Evolutionary conservation across 2,888 invertebrate species (phyloP), one percentile per base, ranked within the genome.

Genomic region (Aromia moschata): DNA sequence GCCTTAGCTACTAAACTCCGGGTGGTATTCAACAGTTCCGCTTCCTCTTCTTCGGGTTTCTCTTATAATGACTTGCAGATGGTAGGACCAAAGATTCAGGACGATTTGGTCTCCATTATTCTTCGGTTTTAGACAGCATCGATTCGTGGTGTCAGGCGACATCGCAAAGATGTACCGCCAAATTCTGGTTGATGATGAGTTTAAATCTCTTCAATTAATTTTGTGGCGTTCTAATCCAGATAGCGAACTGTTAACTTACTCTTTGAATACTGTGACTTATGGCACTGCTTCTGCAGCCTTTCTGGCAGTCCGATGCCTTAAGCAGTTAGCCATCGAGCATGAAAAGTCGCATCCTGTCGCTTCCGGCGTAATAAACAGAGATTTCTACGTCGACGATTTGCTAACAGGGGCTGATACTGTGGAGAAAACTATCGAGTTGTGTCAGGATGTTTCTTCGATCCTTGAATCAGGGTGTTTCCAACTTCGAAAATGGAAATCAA

Each of bases 121-220:
- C 16, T 41, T 9, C 15, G 70, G 5, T n/a, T 72, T 72, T 47
- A 41, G 72, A 3, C 40, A 44, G 15, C 62, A 70, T 37, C 16
- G 17, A 2, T 51, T 70, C n/a, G 71, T 68, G 0, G 33, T 74
- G 10, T 63, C 60, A 4, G 69, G 64, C 1, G 73, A 73, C 38
- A 58, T 73, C 2, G 65, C 54, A 11, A 41, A 41, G 40, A 41
- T 41, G 17, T 41, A 41, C 17, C 1, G 40, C 1, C n/a, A 12
- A 16, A 10, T 41, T 1, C 2, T 16, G 5, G 16, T 41, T 9
- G 16, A 41, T 16, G 2, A 1, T 1, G 14, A 16, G 10, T 14
- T 12, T 12, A 41, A 14, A 41, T 7, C 10, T 2, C 17, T 41
- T 7, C 17, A 41, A 11, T 10, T 11, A 2, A 17, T 41, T 7